Evolutionary conservation across 2,888 invertebrate species (phyloP).

Genomic region (Eupithecia abbreviata): DNA sequence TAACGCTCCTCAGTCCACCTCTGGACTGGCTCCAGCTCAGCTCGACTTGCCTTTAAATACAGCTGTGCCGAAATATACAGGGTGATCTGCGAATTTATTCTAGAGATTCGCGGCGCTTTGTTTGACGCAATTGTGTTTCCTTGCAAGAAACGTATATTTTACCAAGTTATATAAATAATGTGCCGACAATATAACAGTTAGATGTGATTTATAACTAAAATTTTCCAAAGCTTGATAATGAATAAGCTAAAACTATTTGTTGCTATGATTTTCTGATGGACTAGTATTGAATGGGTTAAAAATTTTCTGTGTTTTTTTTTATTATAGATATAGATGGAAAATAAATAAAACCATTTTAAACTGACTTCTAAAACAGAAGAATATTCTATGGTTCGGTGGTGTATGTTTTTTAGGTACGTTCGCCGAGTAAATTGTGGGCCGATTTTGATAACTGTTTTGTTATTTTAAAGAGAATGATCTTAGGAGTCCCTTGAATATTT

Average conservation of each 20-base stretch:
- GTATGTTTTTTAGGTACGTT: too few relatives aligned
- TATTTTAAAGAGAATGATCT: too few relatives aligned
- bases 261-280: too few relatives aligned
- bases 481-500: too few relatives aligned
- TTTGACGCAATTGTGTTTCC: not conserved
- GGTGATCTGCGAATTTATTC: slow-evolving; percentile 8
- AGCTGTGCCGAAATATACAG: slow-evolving; percentile 20
- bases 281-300: not conserved
- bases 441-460: too few relatives aligned
- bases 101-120: not conserved
- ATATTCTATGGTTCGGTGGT: too few relatives aligned
- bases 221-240: not conserved
- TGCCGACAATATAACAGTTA: not conserved
- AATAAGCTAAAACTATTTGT: not conserved
- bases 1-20: slow-evolving; percentile 15
- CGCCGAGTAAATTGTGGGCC: too few relatives aligned
- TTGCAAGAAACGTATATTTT: not conserved
- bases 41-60: slow-evolving; percentile 35
- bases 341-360: too few relatives aligned
- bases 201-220: not conserved
- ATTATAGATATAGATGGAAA: too few relatives aligned
- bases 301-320: too few relatives aligned
- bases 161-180: not conserved
- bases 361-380: too few relatives aligned
- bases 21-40: slow-evolving; percentile 39